Percentiles rank a stretch among this genome's conserved stretches.
Conservation (phyloP, 2,888 invertebrate species). For the Dasypolia templi region DNA sequence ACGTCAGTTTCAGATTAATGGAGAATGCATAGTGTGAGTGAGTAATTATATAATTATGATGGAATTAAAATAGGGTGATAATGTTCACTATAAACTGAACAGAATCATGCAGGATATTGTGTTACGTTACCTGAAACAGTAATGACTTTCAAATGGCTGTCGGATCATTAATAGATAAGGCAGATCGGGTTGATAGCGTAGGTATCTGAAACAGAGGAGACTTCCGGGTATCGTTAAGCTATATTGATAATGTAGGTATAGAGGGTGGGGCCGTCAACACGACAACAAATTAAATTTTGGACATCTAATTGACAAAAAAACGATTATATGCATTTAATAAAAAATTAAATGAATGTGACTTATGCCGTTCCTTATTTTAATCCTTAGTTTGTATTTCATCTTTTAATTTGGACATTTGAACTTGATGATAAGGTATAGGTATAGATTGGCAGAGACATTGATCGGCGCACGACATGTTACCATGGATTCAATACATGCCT, state of each 20-base stretch:
- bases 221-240: not conserved
- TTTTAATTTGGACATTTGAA: too few species aligned
- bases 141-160: conserved; percentile 31
- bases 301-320: too few species aligned
- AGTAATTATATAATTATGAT: conserved; percentile 27
- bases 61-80: conserved; percentile 8
- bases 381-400: too few species aligned
- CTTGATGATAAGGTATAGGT: too few species aligned
- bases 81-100: conserved; percentile 28
- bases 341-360: too few species aligned
- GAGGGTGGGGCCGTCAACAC: not conserved
- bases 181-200: not conserved
- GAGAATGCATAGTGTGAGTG: conserved; percentile 30
- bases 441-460: too few species aligned
- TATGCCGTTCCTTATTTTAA: too few species aligned
- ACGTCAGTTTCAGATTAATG: conserved; percentile 53
- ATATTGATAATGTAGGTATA: not conserved
- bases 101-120: conserved; percentile 9
- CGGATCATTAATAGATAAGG: not conserved
- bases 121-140: not conserved
- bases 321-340: too few species aligned
- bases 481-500: too few species aligned
- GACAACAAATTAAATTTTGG: too few species aligned
- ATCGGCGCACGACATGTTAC: too few species aligned
- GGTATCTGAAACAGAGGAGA: not conserved